Evolutionary conservation across 2,797 vertebrate species (phyloP).

Genomic region (Vireo griseus): DNA sequence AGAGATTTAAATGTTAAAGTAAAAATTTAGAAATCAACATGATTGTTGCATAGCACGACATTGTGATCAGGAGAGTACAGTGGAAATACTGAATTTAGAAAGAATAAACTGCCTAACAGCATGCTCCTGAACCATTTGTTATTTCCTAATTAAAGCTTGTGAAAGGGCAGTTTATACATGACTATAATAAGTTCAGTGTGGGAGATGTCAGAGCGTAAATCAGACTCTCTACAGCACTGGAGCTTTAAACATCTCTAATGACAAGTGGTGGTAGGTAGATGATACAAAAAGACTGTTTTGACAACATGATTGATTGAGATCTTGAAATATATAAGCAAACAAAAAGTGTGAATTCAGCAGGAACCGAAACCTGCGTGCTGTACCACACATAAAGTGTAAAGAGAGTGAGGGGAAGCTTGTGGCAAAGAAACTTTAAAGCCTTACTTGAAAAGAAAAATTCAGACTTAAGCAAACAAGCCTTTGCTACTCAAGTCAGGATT

Average conservation of each 20-base stretch:
- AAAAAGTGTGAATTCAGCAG: conserved; percentile 49
- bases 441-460: conserved; percentile 2
- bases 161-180: conserved; percentile 51
- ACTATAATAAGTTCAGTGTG: conserved; percentile 59
- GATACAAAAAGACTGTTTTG: conserved; percentile 63
- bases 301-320: conserved; percentile 57
- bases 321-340: conserved; percentile 41
- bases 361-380: neutral
- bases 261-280: conserved; percentile 41
- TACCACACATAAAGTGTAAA: neutral
- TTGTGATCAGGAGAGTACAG: conserved; percentile 29
- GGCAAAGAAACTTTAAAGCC: neutral
- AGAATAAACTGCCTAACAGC: conserved; percentile 43
- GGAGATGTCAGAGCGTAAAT: conserved; percentile 44
- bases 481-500: neutral
- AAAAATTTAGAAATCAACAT: conserved; percentile 36
- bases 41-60: conserved; percentile 38
- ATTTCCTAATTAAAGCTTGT: conserved; percentile 60
- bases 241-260: conserved; percentile 53
- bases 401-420: neutral
- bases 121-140: conserved; percentile 29
- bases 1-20: conserved; percentile 47
- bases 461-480: neutral
- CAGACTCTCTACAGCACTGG: conserved; percentile 30
- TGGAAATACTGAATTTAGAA: conserved; percentile 52